Conservation (phyloP, 2,113 vertebrate genomes). For the Callaeas wilsoni region DNA sequence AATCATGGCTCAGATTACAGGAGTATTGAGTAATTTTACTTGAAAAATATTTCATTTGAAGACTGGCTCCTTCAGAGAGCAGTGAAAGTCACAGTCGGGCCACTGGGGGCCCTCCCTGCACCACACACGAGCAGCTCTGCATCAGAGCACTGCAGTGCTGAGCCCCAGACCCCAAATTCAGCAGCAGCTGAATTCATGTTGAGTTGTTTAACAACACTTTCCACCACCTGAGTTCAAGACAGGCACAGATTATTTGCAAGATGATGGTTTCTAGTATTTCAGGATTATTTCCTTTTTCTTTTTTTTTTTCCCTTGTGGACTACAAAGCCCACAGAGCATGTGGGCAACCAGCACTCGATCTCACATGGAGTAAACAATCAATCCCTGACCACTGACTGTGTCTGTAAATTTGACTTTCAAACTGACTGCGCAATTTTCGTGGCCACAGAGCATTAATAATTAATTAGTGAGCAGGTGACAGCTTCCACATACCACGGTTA, state of each 20-base stretch:
- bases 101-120: constrained; percentile 39
- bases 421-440: background rate
- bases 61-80: background rate
- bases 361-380: background rate
- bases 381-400: background rate
- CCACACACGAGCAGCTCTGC: background rate
- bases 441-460: background rate
- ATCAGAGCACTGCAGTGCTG: background rate
- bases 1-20: background rate
- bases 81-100: background rate
- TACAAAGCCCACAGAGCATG: background rate
- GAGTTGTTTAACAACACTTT: background rate
- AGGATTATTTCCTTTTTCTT: background rate
- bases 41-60: background rate
- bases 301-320: no score
- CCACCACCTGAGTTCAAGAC: background rate
- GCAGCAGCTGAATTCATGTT: background rate
- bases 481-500: background rate
- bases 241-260: background rate
- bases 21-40: background rate
- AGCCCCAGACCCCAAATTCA: background rate
- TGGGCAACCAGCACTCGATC: background rate
- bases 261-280: background rate
- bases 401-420: background rate
- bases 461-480: background rate